Evolutionary conservation across 1,140 invertebrate species (phyloP), one percentile per base, ranked within the genome.

Genomic region (Saccostrea echinata): DNA sequence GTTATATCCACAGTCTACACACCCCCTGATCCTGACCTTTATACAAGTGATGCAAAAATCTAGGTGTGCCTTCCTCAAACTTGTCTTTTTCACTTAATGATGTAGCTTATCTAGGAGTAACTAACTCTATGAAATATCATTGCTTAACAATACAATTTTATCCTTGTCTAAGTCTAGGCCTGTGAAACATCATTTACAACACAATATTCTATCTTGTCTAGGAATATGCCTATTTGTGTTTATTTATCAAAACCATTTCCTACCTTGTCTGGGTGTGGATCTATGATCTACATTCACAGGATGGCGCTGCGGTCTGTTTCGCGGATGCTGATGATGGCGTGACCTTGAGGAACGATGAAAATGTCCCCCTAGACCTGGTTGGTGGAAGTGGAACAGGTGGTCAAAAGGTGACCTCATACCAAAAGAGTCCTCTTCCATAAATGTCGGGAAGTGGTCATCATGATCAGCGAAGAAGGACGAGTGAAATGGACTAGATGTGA

Each of bases 331-430:
- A 9, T 61, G 11, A 2, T 33, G 68, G 30, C 27, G 68, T 16
- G 68, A 13, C 27, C 68, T 33, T 27, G 30, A 13, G 27, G 68
- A 30, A 18, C 27, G 24, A 27, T 76, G 27, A 16, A 76, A 61
- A 61, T 61, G 55, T 33, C 68, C 68, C 6, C 43, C 43, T 8
- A 76, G 1, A 30, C 68, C 68, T 30, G 24, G 68, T 13, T 30
- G 68, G 30, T 76, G 68, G 18, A 76, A 76, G 68, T 76, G 68
- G 30, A 76, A 76, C 16, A 76, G 24, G 68, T 33, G 30, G 12
- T 76, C 68, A 76, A 76, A 76, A 76, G 27, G 68, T 30, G 68
- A 33, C 68, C 68, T 76, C 68, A 76, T 12, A 30, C 27, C 68
- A 76, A 76, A 76, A 13, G 68, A 27, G 68, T 33, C 30, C 3